Evolutionary conservation across 2,113 vertebrate genomes (phyloP).

Genomic region (Pimephales promelas): DNA sequence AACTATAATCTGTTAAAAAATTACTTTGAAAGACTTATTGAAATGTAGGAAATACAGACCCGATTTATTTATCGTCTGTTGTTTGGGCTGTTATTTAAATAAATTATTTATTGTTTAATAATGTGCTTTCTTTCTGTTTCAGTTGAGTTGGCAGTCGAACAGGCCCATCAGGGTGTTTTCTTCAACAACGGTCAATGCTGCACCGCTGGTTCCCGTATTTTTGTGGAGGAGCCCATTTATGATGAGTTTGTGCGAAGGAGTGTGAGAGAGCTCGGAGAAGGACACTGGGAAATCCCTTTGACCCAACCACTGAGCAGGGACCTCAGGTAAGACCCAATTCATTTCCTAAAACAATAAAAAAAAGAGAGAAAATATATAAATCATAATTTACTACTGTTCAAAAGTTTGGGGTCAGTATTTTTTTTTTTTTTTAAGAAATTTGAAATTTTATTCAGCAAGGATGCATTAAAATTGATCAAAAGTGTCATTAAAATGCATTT

Average conservation of each 20-base stretch:
- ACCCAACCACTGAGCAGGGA: conserved; percentile 94
- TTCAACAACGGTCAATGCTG: conserved; percentile 99
- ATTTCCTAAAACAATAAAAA: background rate
- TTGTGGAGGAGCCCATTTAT: conserved; percentile 93
- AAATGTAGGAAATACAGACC: background rate
- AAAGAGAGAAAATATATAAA: too few relatives aligned
- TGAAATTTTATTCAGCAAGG: background rate
- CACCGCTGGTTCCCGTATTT: conserved; percentile 94
- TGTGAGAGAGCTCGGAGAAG: conserved; percentile 93
- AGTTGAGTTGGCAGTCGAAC: conserved; percentile 97
- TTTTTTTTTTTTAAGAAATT: background rate
- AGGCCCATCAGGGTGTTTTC: conserved; percentile 97
- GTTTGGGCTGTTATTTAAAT: background rate
- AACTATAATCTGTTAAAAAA: background rate
- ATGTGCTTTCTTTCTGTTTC: background rate
- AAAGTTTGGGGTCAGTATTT: background rate
- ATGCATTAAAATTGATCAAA: background rate
- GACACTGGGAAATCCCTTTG: conserved; percentile 92
- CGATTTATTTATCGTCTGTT: conserved; percentile 9
- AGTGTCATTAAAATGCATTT: background rate
- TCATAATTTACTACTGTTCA: background rate
- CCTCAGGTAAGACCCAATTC: conserved; percentile 84
- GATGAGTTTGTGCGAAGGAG: conserved; percentile 94
- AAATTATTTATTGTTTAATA: background rate
- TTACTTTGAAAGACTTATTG: background rate